Evolutionary conservation across 2,797 vertebrate genomes (phyloP).

Genomic region (Sebastes vulpes): DNA sequence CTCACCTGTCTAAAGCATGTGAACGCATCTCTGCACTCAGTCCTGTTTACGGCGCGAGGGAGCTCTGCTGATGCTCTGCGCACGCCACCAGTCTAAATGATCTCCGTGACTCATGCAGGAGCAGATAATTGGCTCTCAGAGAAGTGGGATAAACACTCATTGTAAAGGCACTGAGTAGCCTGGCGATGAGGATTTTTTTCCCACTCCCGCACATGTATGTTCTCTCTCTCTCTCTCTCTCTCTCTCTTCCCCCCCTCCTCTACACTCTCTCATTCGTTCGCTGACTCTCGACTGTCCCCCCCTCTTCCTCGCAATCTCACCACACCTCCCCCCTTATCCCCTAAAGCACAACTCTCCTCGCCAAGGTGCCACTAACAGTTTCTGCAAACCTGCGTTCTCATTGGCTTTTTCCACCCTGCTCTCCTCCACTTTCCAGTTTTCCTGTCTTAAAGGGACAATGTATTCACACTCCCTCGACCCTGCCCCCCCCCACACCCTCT

Average conservation of each 20-base stretch:
- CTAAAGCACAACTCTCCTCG: constrained; percentile 39
- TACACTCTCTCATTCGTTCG: neutral
- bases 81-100: constrained; percentile 74
- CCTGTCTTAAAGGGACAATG: constrained; percentile 64
- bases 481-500: accelerated
- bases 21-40: constrained; percentile 38
- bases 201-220: constrained; percentile 12
- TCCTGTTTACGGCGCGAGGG: neutral
- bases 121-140: constrained; percentile 79
- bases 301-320: neutral
- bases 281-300: neutral
- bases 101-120: constrained; percentile 76
- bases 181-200: neutral
- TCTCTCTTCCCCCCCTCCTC: neutral
- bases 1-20: constrained; percentile 72
- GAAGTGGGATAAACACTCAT: constrained; percentile 80
- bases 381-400: constrained; percentile 35
- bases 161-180: constrained; percentile 25
- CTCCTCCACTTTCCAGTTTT: constrained; percentile 29
- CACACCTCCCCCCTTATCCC: neutral
- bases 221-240: neutral
- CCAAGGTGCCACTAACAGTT: constrained; percentile 57
- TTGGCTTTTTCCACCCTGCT: constrained; percentile 44
- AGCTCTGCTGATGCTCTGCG: constrained; percentile 51
- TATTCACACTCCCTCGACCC: neutral